Evolutionary conservation across 2,888 invertebrate genomes (phyloP), one percentile per base, ranked within the genome.

Genomic region (Leucophenga maculata): DNA sequence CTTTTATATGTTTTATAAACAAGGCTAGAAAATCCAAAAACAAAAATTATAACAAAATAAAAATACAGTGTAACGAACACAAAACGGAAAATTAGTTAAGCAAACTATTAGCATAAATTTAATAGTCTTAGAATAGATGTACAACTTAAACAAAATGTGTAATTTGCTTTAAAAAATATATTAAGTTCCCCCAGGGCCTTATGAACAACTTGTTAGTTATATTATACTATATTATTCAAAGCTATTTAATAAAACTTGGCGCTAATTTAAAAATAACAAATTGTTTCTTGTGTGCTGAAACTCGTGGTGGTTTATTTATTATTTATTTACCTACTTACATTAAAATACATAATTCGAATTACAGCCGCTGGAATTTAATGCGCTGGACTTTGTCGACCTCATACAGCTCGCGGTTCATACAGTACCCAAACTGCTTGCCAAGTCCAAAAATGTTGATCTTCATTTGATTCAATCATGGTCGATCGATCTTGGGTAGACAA

Each of bases 131-230:
- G 84, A 72, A 75, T 81, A 79, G 83, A 80, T 77, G 22, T 69
- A 11, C 31, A n/a, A 46, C 22, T 48, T 32, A 46, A 11, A 69
- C 31, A 73, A 80, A 74, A 57, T 72, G 67, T 65, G 70, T 60
- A 16, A 64, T 52, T 69, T 72, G 72, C 67, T 67, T 68, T 68
- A 68, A 69, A 68, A 69, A 67, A 62, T 62, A 46, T 32, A 69
- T 67, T 65, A 64, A 64, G 62, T 83, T 81, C 82, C 82, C 80
- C 83, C 77, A 81, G 83, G 80, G 80, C 80, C 80, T 81, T 81
- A 81, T 83, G 80, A 83, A 80, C 59, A 72, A 77, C 78, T 82
- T 83, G 80, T 80, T 80, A 83, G 83, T 77, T 80, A 78, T 78
- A 72, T 81, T 39, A 39, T 39, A 39, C 39, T 39, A 39, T 39